Evolutionary conservation across 1,140 invertebrate genomes (phyloP), one percentile per base, ranked within the genome.

Genomic region (Danaus plexippus): DNA sequence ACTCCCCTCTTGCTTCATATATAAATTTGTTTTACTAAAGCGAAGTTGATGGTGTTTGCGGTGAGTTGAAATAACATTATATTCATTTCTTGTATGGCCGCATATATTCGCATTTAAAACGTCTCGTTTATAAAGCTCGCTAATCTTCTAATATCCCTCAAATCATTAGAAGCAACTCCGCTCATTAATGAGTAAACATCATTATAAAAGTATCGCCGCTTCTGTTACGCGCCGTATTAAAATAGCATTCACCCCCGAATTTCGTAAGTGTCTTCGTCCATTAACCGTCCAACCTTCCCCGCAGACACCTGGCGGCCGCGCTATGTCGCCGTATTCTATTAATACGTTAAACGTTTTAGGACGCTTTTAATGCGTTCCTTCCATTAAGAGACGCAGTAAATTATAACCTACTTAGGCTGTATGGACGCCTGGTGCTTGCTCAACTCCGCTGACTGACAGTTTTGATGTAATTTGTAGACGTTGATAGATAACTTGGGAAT

Each of bases 331-430:
- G 59, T 73, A 64, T 70, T 80, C 80, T 85, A 81, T 85, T 81
- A 82, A 82, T 81, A 83, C 66, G 60, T 56, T 75, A 80, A 78
- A 73, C 69, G 69, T 61, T 77, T 77, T 69, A 74, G 71, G 73
- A 66, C 62, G 62, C 66, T 59, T 69, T 79, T 83, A 83, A 82
- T 78, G 80, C 60, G 66, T 64, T 66, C 58, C 75, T 83, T 83
- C 82, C 82, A 85, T 85, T 85, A 85, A 73, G 48, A 54, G 58
- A 63, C 49, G 65, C 58, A 61, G 73, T 85, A 82, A 85, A 85
- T 85, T 83, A 80, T 74, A 80, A 69, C 69, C 72, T 75, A 65
- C 78, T 75, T 67, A 64, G 63, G 54, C 57, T 62, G 45, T 71
- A 71, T 75, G 65, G 55, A 22, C 59, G 56, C 73, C 74, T 78